These are phyloP conservation scores for Mystacides longicornis DNA, from an alignment of 2,888 invertebrate species.

Conservation along the genomic window DNA sequence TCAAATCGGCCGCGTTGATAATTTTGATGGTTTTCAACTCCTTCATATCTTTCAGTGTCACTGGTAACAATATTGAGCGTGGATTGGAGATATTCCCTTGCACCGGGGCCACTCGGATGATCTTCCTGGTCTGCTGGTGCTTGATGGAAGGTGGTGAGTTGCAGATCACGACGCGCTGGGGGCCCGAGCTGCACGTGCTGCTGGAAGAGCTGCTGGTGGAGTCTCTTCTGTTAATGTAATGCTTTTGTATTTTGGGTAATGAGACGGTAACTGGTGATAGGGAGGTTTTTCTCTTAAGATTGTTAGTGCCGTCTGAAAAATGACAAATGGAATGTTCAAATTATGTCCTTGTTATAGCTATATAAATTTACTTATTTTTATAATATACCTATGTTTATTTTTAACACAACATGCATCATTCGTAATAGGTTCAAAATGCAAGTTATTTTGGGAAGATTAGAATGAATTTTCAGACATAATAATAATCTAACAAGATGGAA, in stretches of 20 bases:
- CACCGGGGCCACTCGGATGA: conserved; percentile 50
- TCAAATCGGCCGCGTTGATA: conserved; percentile 56
- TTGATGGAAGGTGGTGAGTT: background rate
- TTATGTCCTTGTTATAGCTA: too few species aligned
- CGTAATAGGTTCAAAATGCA: too few species aligned
- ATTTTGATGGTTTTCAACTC: conserved; percentile 67
- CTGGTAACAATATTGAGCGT: conserved; percentile 63
- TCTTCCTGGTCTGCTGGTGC: conserved; percentile 48
- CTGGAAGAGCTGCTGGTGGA: conserved; percentile 26
- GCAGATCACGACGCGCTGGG: background rate
- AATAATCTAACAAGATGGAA: too few species aligned
- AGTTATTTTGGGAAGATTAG: too few species aligned
- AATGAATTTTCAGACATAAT: too few species aligned
- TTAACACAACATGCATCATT: too few species aligned
- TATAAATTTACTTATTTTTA: too few species aligned
- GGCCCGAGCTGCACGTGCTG: background rate
- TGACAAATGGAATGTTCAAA: background rate
- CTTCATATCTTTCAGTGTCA: conserved; percentile 62
- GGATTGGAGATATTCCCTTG: conserved; percentile 30
- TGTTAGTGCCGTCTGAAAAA: conserved; percentile 35
- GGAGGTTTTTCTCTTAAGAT: conserved; percentile 29
- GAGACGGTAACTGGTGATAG: conserved; percentile 28
- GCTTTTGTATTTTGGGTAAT: conserved; percentile 42
- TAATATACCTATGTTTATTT: too few species aligned
- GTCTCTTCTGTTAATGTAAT: conserved; percentile 29